Evolutionary conservation across 2,888 invertebrate species (phyloP), one percentile per base, ranked within the genome.

Genomic region (Xanthostigma xanthostigma): DNA sequence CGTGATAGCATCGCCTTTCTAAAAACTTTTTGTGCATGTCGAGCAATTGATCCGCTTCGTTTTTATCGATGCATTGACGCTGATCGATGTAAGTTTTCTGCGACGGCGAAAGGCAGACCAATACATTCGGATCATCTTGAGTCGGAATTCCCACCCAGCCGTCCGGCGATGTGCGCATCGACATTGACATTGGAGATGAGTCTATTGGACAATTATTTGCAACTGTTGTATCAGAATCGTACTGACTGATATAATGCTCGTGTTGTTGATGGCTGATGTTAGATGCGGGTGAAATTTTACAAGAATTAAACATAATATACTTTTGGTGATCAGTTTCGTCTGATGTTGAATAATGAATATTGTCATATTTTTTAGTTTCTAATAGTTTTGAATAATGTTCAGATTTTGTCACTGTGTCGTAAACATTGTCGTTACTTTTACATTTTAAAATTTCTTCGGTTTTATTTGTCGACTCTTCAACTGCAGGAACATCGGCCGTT

Each of bases 51-150:
- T 77, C 79, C 2, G 77, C 75, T 54, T 75, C 75, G 44, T 72
- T 69, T 34, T 60, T 60, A 43, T 70, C 64, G n/a, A 71, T 60
- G 43, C 69, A 68, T 40, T 71, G 71, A 14, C 72, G 72, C 58
- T 73, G 75, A 50, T 76, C 73, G 60, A 76, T 70, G 41, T 76
- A 65, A 58, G 71, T 70, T 59, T 76, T 75, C 61, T 85, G 86
- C 6, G 81, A 79, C 0, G 86, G 86, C 1, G 86, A 85, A 10
- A 86, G 68, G 58, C 81, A 84, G 8, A 82, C 69, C 49, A 84
- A 67, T 0, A 80, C 59, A 44, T 73, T 72, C 0, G 78, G 76
- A 58, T 82, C 78, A 36, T 68, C 66, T 51, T 72, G 69, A 0
- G 79, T 78, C 11, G 78, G 76, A 42, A 81, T 57, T 2, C 76